Base-by-base conservation (phyloP, 2,888 invertebrate species). In the Griposia aprilina region DNA sequence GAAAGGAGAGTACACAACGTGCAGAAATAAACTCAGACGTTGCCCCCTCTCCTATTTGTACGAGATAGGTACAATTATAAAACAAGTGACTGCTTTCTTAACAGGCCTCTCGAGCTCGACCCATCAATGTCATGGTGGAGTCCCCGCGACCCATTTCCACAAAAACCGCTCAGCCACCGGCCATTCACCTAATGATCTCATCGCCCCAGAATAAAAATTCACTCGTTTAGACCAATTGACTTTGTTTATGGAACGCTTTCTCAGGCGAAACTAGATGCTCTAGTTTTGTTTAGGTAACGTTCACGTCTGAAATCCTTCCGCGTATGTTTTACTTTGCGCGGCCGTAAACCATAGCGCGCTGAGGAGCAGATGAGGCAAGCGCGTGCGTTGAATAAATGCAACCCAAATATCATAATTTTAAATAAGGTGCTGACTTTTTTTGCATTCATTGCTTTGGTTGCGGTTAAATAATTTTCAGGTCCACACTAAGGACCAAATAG, bases 181-280 rank as follows among this genome's bases (percentile, higher is more conserved):
- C 92, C 96, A 89, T 96, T 96, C 96, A 96, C 95, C 96, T 92
- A 93, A 93, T 96, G 96, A 96, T 95, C 94, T 96, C 96, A 96
- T 94, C 95, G 95, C 88, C 93, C 94, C 92, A 94, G 94, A 95
- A 95, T 94, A 96, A 96, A 95, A 96, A 94, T 91, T 94, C 91
- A 91, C 93, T 93, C 92, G 94, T 94, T 95, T 94, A 93, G 93
- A 94, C 91, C 96, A 96, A 96, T 96, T 95, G 96, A 93, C 93
- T 95, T 94, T 93, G 94, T 95, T 94, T 95, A 95, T 95, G 90
- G 93, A 91, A 92, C 93, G 92, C 94, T 95, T 95, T 96, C 95
- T 93, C 92, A 89, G 91, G 86, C 92, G 91, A 93, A 93, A 91
- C 93, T 94, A 93, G 94, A 93, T 91, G 95, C 76, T 91, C 95